Evolutionary conservation across 2,797 vertebrate species (phyloP).

Genomic region (Macrochelys suwanniensis): DNA sequence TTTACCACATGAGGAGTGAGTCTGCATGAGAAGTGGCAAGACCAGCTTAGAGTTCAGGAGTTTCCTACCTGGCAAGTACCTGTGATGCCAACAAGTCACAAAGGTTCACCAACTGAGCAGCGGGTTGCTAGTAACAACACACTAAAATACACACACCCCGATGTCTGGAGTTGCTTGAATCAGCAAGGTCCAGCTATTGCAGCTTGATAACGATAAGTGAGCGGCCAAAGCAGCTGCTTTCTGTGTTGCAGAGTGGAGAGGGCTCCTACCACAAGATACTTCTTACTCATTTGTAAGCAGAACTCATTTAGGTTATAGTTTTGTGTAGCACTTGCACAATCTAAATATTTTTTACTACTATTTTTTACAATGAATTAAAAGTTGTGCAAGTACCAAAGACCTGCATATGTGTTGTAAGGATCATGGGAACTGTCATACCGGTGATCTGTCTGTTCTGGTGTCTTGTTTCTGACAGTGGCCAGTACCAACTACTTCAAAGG

Average conservation of each 20-base stretch:
- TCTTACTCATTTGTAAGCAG: neutral
- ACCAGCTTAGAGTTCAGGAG: neutral
- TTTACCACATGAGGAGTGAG: neutral
- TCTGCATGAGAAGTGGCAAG: neutral
- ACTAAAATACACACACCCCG: neutral
- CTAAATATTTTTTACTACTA: neutral
- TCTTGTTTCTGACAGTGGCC: neutral
- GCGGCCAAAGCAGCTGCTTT: conserved; percentile 4
- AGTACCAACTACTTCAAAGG: neutral
- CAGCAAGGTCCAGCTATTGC: neutral
- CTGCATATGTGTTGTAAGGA: neutral
- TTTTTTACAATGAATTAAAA: neutral
- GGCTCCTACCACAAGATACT: neutral
- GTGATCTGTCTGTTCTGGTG: neutral
- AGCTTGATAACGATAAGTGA: neutral
- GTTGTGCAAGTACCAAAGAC: neutral
- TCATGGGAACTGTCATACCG: neutral
- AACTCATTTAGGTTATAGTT: neutral
- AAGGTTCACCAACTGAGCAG: neutral
- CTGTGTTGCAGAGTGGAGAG: conserved; percentile 5
- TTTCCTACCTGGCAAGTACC: neutral
- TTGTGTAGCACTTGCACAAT: neutral
- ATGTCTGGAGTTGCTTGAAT: neutral
- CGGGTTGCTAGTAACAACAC: neutral
- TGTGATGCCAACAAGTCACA: neutral